Evolutionary conservation across 1,140 invertebrate genomes (phyloP).

Genomic region (Musca domestica): DNA sequence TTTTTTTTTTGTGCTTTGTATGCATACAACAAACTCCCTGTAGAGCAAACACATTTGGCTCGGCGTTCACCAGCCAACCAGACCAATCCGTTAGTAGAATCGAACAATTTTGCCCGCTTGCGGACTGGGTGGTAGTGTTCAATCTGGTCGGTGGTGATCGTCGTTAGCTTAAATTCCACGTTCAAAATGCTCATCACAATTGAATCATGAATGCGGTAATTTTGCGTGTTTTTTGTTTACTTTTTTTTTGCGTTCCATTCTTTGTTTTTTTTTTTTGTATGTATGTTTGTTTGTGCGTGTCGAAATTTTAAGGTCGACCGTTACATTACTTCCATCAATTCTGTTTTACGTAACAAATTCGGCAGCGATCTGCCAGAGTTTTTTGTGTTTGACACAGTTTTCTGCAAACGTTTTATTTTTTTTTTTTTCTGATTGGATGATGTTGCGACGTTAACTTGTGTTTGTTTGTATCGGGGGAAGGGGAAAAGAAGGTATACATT

Average conservation of each 20-base stretch:
- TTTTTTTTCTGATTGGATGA: too few relatives aligned
- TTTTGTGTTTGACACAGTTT: neutral
- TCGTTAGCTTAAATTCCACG: neutral
- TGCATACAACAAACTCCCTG: neutral
- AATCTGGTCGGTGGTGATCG: too few relatives aligned
- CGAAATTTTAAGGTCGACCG: constrained; percentile 12
- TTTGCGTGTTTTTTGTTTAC: constrained; percentile 4
- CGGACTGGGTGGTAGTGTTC: too few relatives aligned
- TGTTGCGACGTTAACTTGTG: too few relatives aligned
- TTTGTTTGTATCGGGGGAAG: too few relatives aligned
- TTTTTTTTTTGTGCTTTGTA: neutral
- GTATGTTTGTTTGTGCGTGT: neutral
- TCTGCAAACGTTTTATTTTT: too few relatives aligned
- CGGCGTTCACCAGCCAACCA: too few relatives aligned
- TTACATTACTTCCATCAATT: constrained; percentile 3
- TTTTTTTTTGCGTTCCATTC: neutral
- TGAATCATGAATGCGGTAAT: constrained; percentile 12
- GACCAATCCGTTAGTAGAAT: too few relatives aligned
- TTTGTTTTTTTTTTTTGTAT: neutral
- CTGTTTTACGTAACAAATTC: constrained; percentile 6
- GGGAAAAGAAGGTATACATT: too few relatives aligned
- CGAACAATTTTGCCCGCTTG: too few relatives aligned
- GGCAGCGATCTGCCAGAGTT: neutral
- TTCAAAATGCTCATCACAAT: constrained; percentile 11
- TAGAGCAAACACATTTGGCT: too few relatives aligned